phyloP scores from a whole-genome alignment of 1,140 invertebrate genomes.

The Cylas formicarius region DNA sequence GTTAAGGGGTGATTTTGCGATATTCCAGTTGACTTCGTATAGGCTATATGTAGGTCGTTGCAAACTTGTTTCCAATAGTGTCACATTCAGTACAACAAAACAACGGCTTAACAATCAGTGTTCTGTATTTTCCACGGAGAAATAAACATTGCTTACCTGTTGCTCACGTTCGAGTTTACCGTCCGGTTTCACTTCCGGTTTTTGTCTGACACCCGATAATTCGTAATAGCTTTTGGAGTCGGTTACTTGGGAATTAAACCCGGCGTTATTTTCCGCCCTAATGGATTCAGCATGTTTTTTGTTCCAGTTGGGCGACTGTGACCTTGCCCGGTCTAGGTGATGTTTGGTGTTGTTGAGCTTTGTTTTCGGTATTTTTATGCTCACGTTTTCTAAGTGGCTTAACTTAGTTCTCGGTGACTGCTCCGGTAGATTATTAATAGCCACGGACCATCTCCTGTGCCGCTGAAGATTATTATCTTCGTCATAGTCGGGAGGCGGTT shows the following conservation, averaged over 20 bases:
- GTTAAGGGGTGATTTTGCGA: no score
- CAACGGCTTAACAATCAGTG: no score
- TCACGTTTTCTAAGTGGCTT: conserved; percentile 26
- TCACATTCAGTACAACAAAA: no score
- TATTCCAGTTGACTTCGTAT: no score
- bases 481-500: conserved; percentile 40
- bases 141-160: conserved; percentile 35
- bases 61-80: no score
- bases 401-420: conserved; percentile 18
- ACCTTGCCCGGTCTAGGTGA: conserved; percentile 33
- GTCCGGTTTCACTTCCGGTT: conserved; percentile 32
- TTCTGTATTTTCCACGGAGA: neutral
- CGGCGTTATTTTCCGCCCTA: conserved; percentile 21
- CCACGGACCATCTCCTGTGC: conserved; percentile 36
- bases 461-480: conserved; percentile 21
- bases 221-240: conserved; percentile 37
- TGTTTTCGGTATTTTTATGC: conserved; percentile 39
- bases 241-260: conserved; percentile 27
- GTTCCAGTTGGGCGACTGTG: conserved; percentile 37
- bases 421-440: conserved; percentile 25
- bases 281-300: conserved; percentile 27
- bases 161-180: conserved; percentile 29
- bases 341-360: conserved; percentile 28
- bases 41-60: no score
- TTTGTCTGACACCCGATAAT: conserved; percentile 32